These are phyloP conservation scores for Gallinago stenura DNA, from an alignment of 2,797 vertebrate genomes.

Conservation along the genomic window DNA sequence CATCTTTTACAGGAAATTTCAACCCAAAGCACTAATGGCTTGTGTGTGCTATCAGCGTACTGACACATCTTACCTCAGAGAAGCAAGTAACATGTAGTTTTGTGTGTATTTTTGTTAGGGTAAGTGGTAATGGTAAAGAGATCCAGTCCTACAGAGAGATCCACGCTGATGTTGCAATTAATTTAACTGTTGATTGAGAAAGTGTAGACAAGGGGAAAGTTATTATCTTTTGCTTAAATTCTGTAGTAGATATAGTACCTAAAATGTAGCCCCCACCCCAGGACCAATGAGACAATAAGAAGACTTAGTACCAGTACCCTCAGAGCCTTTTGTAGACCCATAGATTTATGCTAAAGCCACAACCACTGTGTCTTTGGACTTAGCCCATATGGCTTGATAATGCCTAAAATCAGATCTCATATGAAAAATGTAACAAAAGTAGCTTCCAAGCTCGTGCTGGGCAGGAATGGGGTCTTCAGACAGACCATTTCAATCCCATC, in stretches of 20 bases:
- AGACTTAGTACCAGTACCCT: neutral
- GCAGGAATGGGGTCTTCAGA: rapidly evolving
- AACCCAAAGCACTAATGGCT: neutral
- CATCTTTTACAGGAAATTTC: neutral
- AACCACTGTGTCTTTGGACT: neutral
- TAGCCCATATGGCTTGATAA: rapidly evolving
- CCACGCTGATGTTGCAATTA: neutral
- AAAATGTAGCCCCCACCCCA: neutral
- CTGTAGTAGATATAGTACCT: neutral
- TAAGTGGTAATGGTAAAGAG: neutral
- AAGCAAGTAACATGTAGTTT: neutral
- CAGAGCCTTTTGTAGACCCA: neutral
- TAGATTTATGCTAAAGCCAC: neutral
- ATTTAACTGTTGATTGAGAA: neutral
- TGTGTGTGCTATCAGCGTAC: neutral
- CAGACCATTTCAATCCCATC: neutral
- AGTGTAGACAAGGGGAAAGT: neutral
- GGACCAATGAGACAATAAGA: neutral
- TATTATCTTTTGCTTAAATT: neutral
- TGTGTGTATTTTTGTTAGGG: neutral
- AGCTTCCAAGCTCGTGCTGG: neutral
- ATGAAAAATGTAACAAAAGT: neutral
- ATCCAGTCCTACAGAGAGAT: neutral
- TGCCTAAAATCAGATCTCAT: neutral
- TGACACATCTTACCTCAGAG: neutral